A percentile compares a stretch with the other conserved stretches of the same genome.
Conservation (phyloP, 2,888 invertebrate species). For the Eretmocerus hayati region DNA sequence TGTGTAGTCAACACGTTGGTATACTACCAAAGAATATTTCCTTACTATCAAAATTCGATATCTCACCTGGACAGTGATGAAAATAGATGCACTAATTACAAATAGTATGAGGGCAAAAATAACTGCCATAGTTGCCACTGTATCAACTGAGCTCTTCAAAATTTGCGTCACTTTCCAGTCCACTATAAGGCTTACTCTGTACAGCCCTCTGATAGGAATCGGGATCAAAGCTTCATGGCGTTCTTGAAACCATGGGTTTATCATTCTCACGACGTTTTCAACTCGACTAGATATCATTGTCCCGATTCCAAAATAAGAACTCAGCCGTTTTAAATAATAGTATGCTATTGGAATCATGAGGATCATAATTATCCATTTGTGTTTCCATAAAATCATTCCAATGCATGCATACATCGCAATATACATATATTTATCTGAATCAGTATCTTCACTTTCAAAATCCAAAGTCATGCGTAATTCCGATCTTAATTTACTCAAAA, state of each 20-base stretch:
- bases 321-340: conserved; percentile 55
- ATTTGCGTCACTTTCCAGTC: conserved; percentile 58
- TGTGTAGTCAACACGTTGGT: too few relatives aligned
- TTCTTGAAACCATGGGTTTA: conserved; percentile 57
- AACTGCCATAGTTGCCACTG: conserved; percentile 78
- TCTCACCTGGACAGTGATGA: conserved; percentile 73
- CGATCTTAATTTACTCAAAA: conserved; percentile 35
- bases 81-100: conserved; percentile 70
- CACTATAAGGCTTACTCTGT: conserved; percentile 60
- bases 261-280: conserved; percentile 43
- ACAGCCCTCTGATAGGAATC: conserved; percentile 68
- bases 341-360: conserved; percentile 70
- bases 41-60: too few relatives aligned
- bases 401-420: conserved; percentile 74
- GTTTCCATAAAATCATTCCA: conserved; percentile 78
- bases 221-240: conserved; percentile 67
- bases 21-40: too few relatives aligned
- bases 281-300: conserved; percentile 35
- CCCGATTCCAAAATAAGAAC: conserved; percentile 48
- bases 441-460: conserved; percentile 33
- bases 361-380: conserved; percentile 74
- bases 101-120: conserved; percentile 79
- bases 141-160: conserved; percentile 72
- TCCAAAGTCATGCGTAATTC: conserved; percentile 39
- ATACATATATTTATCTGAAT: conserved; percentile 58